Evolutionary conservation across 2,113 vertebrate species (phyloP).

Genomic region (Melanotaenia duboulayi): DNA sequence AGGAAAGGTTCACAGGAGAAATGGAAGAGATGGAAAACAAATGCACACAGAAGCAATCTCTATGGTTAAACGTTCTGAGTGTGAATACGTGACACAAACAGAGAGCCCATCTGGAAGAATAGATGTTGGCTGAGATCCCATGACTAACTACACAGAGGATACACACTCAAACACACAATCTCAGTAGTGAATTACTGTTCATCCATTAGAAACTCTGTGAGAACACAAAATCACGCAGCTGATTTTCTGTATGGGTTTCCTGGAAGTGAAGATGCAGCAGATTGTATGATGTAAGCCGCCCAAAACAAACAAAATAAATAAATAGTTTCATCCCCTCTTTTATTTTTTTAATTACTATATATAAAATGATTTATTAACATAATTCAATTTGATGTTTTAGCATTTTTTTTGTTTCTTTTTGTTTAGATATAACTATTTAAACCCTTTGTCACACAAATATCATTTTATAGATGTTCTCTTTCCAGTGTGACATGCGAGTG

Average conservation of each 20-base stretch:
- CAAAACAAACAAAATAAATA: neutral
- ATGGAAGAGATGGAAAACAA: conserved; percentile 6
- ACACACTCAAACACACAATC: conserved; percentile 14
- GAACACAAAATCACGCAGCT: conserved; percentile 19
- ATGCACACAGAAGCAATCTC: neutral
- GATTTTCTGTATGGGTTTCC: conserved; percentile 22
- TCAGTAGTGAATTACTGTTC: conserved; percentile 32
- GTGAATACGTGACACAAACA: conserved; percentile 55
- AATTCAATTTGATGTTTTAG: too few relatives aligned
- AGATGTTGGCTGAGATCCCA: conserved; percentile 65
- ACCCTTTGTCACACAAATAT: too few relatives aligned
- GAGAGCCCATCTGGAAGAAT: conserved; percentile 61
- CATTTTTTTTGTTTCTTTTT: too few relatives aligned
- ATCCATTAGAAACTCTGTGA: conserved; percentile 42
- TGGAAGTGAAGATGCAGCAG: conserved; percentile 34
- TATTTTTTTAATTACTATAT: neutral
- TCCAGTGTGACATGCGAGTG: too few relatives aligned
- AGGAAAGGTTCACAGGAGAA: neutral
- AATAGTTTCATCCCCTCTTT: neutral
- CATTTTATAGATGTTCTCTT: too few relatives aligned
- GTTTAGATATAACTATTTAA: too few relatives aligned
- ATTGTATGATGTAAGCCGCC: neutral
- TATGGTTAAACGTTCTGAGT: conserved; percentile 38
- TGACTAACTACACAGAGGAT: conserved; percentile 50
- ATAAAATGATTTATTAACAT: neutral